Evolutionary conservation across 2,113 vertebrate genomes (phyloP).

Genomic region (Cinclus mexicanus): DNA sequence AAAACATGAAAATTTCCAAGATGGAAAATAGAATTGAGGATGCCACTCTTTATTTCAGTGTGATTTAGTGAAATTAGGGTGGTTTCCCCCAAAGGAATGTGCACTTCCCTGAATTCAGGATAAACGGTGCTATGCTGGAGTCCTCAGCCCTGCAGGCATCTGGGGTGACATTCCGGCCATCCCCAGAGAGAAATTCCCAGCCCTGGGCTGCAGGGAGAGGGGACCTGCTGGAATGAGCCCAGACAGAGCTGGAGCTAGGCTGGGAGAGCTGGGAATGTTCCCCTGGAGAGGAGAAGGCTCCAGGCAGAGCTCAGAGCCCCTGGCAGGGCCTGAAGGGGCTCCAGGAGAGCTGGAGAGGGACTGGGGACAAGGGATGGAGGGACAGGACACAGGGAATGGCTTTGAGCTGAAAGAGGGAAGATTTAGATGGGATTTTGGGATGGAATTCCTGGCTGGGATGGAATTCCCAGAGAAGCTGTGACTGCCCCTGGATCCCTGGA

Average conservation of each 20-base stretch:
- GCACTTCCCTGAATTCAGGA: background rate
- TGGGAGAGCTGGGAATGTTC: background rate
- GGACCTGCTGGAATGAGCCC: background rate
- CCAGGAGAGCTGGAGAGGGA: background rate
- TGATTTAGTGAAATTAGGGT: background rate
- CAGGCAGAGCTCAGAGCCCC: background rate
- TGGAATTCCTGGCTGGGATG: background rate
- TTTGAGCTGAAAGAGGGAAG: too few relatives aligned
- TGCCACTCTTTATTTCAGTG: background rate
- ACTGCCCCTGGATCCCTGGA: background rate
- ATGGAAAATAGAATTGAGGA: background rate
- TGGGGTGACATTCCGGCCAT: background rate
- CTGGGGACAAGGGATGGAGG: background rate
- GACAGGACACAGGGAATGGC: background rate
- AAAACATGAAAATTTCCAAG: background rate
- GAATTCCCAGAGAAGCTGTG: background rate
- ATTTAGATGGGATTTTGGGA: background rate
- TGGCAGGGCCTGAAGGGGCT: background rate
- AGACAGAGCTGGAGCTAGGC: background rate
- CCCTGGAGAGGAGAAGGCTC: fast-evolving
- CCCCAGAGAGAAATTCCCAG: background rate
- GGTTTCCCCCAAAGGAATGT: background rate
- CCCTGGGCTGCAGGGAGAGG: background rate
- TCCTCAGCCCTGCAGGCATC: background rate
- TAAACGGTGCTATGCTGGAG: background rate